Base-by-base conservation (phyloP, 2,797 vertebrate species). In the Mormyrops attenuatus region DNA sequence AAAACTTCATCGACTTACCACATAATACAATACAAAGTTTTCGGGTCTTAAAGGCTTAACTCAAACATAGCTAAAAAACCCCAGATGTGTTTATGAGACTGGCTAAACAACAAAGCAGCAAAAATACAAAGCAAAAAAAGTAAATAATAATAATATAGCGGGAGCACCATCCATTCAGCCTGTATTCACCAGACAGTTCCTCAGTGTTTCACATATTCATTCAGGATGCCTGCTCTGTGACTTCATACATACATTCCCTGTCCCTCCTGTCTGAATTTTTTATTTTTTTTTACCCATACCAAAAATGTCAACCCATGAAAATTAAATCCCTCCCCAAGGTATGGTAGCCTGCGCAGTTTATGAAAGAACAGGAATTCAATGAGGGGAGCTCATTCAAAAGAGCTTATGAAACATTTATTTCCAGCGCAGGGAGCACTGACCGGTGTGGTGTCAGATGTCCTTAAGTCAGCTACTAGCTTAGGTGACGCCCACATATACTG, bases 401-500 rank as follows among this genome's bases (percentile, higher is more conserved):
- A 84, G 50, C 77, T 89, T 60, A 44, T 85, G 44, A 53, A 86
- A 89, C 22, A 87, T 66, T 63, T 38, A 86, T 89, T 49, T 69
- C 52, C 60, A 50, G 7, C 17, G 20, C 34, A 15, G 55, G 52
- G 47, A 55, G 26, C 17, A 13, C 26, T 30, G 60, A 22, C 82
- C 57, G 13, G 26, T 47, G 34, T 49, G 30, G 8, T 73, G 22
- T 89, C 69, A 38, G 57, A 20, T 41, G 34, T 44, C 5, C 57
- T 17, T 49, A 8, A 30, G 13, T 84, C 80, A 50, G n/a, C 3
- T 55, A 2, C 20, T 41, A 44, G 5, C 50, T 41, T 15, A 52
- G 50, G 30, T 20, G 34, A 50, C 1, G 4, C 82, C 22, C 15
- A 49, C 82, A 52, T 44, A 41, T 9, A n/a, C 41, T 44, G 5